Percentiles rank a stretch among this genome's conserved stretches.
phyloP scores from a whole-genome alignment of 2,888 invertebrate genomes.

The Phoenoteleia sp. region DNA sequence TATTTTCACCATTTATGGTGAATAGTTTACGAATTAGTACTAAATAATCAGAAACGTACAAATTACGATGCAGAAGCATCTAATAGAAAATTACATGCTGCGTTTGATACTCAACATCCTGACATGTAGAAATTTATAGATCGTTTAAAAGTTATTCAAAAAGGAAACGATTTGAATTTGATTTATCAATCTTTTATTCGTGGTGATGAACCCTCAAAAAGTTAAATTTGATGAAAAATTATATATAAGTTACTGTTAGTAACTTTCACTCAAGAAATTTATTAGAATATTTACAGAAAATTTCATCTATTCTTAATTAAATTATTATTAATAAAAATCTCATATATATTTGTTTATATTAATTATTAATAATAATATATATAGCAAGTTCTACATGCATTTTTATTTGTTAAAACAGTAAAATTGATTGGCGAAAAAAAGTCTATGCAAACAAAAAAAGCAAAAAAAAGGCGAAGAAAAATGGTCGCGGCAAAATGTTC shows the following conservation, averaged over 20 bases:
- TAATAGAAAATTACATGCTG: background rate
- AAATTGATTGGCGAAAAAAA: no score
- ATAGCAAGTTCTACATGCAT: no score
- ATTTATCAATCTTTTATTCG: background rate
- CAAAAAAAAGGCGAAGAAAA: no score
- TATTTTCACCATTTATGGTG: no score
- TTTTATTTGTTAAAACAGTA: no score
- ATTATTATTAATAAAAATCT: no score
- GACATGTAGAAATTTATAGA: background rate
- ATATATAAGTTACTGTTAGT: background rate
- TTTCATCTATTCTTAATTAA: no score
- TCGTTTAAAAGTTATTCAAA: background rate
- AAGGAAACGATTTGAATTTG: background rate
- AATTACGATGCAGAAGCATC: constrained; percentile 4
- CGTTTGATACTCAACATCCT: background rate
- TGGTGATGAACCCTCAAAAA: background rate
- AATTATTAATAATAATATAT: no score
- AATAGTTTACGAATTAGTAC: background rate
- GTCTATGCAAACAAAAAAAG: no score
- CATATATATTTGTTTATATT: no score
- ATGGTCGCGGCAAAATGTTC: no score
- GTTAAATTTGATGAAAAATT: background rate
- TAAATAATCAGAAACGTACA: background rate
- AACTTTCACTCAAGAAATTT: background rate
- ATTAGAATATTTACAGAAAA: background rate